Conservation (phyloP, 2,888 invertebrate species). For the Panopea generosa region DNA sequence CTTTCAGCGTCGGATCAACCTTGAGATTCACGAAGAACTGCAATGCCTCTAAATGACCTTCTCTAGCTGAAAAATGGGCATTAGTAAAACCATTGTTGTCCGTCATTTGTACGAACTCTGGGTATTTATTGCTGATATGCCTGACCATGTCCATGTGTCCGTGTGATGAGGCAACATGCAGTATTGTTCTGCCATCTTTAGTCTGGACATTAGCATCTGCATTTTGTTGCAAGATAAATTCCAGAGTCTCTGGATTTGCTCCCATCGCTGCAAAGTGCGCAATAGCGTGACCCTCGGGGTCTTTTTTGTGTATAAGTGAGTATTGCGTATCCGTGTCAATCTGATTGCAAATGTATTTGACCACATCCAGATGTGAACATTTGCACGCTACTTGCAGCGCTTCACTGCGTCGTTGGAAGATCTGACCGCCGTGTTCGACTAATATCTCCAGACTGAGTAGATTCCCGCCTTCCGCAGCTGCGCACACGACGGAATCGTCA, state of each 20-base stretch:
- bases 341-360: constrained; percentile 24
- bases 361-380: constrained; percentile 23
- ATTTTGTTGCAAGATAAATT: constrained; percentile 39
- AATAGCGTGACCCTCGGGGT: constrained; percentile 29
- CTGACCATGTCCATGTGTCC: constrained; percentile 40
- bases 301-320: constrained; percentile 28
- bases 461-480: constrained; percentile 29
- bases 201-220: constrained; percentile 26
- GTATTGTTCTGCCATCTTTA: constrained; percentile 39
- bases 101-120: constrained; percentile 26
- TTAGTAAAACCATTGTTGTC: constrained; percentile 50
- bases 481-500: constrained; percentile 9
- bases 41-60: constrained; percentile 49
- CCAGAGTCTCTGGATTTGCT: constrained; percentile 26
- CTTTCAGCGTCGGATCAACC: constrained; percentile 23
- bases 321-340: neutral
- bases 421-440: neutral
- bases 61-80: constrained; percentile 51
- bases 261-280: constrained; percentile 47
- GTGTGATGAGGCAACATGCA: constrained; percentile 45
- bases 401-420: constrained; percentile 11
- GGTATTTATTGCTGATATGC: constrained; percentile 16
- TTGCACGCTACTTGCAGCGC: constrained; percentile 22
- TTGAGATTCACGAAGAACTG: constrained; percentile 18
- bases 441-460: constrained; percentile 5